Evolutionary conservation across 2,113 vertebrate species (phyloP).

Genomic region (Oceanodroma tethys): DNA sequence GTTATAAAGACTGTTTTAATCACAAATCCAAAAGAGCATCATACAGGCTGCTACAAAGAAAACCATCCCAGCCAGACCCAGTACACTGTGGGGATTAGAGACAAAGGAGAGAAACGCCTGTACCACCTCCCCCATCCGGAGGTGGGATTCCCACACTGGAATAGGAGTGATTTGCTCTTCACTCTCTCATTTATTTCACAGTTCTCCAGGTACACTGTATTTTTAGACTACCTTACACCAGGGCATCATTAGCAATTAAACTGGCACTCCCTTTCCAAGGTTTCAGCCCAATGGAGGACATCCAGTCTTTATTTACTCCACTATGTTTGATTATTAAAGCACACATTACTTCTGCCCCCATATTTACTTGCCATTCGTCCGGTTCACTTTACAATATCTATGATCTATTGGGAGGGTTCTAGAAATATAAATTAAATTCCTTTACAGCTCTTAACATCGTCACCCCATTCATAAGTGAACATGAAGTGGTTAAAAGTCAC

Average conservation of each 20-base stretch:
- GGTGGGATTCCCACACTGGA: background rate
- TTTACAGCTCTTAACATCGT: background rate
- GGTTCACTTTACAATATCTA: background rate
- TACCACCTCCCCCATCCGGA: background rate
- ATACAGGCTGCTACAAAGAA: background rate
- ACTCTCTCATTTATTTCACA: background rate
- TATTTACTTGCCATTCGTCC: background rate
- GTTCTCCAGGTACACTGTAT: background rate
- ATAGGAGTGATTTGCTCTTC: background rate
- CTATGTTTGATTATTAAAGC: background rate
- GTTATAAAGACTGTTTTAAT: background rate
- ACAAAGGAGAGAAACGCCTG: background rate
- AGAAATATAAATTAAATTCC: constrained; percentile 16
- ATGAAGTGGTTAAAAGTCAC: background rate
- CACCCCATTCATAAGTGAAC: background rate
- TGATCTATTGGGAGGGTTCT: background rate
- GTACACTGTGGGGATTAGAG: background rate
- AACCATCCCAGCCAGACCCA: background rate
- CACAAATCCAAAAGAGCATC: background rate
- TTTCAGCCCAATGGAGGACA: background rate
- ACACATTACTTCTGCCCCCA: background rate
- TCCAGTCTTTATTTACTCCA: background rate
- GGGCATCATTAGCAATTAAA: background rate
- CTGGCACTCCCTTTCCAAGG: background rate
- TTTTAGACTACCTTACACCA: background rate